phyloP scores from a whole-genome alignment of 2,113 vertebrate genomes.

The Acrocephalus kingi region DNA sequence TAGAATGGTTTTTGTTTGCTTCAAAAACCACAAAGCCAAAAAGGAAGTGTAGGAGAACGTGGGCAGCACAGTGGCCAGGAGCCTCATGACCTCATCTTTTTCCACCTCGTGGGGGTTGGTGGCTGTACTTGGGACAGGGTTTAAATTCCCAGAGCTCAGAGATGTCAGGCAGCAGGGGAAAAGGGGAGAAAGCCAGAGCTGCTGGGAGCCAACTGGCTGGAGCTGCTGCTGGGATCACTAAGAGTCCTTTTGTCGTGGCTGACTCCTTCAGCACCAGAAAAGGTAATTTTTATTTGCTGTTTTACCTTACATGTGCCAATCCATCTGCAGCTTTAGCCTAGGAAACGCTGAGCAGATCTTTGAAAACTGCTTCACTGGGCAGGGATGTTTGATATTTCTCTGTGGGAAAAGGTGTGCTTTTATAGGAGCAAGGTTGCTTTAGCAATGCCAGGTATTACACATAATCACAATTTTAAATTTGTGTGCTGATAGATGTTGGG shows the following conservation, averaged over 20 bases:
- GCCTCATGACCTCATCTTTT: conserved; percentile 74
- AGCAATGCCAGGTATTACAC: neutral
- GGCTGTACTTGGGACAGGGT: conserved; percentile 51
- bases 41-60: conserved; percentile 79
- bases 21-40: conserved; percentile 77
- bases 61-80: conserved; percentile 68
- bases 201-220: neutral
- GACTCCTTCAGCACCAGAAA: neutral
- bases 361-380: neutral
- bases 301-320: neutral
- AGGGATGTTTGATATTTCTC: neutral
- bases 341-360: neutral
- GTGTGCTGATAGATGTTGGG: neutral
- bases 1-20: conserved; percentile 56
- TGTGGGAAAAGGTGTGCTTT: neutral
- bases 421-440: neutral
- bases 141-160: conserved; percentile 72
- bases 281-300: conserved; percentile 47
- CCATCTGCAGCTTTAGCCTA: neutral
- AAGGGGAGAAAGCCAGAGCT: neutral
- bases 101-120: conserved; percentile 63
- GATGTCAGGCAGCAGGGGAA: conserved; percentile 45
- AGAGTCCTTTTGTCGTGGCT: neutral
- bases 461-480: neutral
- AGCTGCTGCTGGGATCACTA: neutral